phyloP scores from a whole-genome alignment of 2,888 invertebrate genomes.

The Eupeodes latifasciatus region DNA sequence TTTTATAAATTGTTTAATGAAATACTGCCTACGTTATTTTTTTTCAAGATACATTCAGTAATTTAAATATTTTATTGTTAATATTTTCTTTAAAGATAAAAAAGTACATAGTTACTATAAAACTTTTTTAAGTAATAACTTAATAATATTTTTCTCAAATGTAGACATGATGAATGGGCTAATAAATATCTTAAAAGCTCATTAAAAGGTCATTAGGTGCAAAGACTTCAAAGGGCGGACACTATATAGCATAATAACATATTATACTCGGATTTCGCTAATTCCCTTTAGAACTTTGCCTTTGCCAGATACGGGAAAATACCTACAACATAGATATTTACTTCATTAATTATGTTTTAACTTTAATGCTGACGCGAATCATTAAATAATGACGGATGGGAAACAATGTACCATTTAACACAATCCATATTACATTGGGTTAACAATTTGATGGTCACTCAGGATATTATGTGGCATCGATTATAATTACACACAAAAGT shows the following conservation, averaged over 20 bases:
- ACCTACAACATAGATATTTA: slow-evolving; percentile 29
- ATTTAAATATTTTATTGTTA: no score
- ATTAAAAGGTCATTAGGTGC: slow-evolving; percentile 27
- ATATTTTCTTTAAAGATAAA: neutral
- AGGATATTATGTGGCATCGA: neutral
- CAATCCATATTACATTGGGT: neutral
- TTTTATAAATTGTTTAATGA: no score
- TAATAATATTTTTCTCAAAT: neutral
- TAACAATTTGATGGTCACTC: slow-evolving; percentile 34
- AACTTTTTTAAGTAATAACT: neutral
- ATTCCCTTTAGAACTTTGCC: neutral
- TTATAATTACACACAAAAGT: neutral
- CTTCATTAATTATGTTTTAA: slow-evolving; percentile 57
- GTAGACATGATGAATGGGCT: neutral
- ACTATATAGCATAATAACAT: neutral
- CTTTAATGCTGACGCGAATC: slow-evolving; percentile 40
- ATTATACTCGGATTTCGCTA: neutral
- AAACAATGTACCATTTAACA: slow-evolving; percentile 7
- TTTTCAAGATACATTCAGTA: no score
- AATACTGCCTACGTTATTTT: no score
- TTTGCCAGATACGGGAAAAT: no score
- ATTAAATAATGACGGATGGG: slow-evolving; percentile 62
- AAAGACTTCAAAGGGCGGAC: neutral
- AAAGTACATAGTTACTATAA: neutral
- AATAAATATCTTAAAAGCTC: slow-evolving; percentile 7